Evolutionary conservation across 2,113 vertebrate genomes (phyloP).

Genomic region (Anseranas semipalmata): DNA sequence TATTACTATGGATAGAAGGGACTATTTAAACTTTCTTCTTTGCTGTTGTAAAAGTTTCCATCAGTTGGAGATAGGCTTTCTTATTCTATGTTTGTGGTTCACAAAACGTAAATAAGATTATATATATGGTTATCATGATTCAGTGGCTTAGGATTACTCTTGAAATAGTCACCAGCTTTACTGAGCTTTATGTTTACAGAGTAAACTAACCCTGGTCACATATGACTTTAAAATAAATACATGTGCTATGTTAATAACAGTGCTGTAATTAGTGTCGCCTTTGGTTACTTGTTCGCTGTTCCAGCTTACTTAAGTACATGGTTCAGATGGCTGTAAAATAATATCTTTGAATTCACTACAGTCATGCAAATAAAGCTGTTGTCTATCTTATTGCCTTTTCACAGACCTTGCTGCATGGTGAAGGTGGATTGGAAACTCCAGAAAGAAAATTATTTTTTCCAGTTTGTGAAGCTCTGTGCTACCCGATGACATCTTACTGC

Average conservation of each 20-base stretch:
- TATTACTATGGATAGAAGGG: not conserved
- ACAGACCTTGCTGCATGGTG: accelerated
- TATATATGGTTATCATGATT: not conserved
- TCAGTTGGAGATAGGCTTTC: not conserved
- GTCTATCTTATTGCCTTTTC: not conserved
- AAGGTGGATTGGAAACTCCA: not conserved
- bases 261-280: not conserved
- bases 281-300: not conserved
- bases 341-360: not conserved
- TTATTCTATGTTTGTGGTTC: not conserved
- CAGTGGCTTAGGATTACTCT: not conserved
- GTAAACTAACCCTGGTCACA: not conserved
- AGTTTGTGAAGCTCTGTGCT: not conserved
- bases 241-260: not conserved
- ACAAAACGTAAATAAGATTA: not conserved
- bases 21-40: not conserved
- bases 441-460: not conserved
- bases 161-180: not conserved
- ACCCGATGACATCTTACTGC: not conserved
- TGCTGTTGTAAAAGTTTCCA: not conserved
- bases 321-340: not conserved
- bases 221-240: not conserved
- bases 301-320: not conserved
- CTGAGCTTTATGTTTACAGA: not conserved
- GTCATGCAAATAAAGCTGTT: not conserved